Conservation (phyloP, 2,888 invertebrate species). For the Crematogaster levior region DNA sequence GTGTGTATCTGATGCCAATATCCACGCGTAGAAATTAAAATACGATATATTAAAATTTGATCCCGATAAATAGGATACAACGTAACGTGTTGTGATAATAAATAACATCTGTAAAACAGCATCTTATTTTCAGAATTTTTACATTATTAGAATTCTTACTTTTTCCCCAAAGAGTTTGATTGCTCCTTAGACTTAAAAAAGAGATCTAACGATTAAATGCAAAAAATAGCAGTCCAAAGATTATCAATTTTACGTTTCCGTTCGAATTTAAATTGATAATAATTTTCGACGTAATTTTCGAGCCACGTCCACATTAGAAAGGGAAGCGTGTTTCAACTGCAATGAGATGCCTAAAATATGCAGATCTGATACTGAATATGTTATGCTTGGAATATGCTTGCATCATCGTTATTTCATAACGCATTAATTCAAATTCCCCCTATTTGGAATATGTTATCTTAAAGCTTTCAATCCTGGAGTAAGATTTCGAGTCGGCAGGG, state of each 20-base stretch:
- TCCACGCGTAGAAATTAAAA: neutral
- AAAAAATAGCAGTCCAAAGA: neutral
- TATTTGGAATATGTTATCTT: conserved; percentile 29
- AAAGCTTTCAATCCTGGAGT: conserved; percentile 8
- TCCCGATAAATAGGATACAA: neutral
- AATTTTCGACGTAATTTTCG: neutral
- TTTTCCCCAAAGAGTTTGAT: neutral
- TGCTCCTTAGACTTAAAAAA: neutral
- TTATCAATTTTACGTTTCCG: neutral
- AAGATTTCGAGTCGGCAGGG: neutral
- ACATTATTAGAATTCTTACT: neutral
- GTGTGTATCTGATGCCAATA: neutral
- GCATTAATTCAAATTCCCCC: neutral
- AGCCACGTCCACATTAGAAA: neutral
- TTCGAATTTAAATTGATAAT: conserved; percentile 1
- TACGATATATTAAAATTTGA: neutral
- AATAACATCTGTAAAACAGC: neutral
- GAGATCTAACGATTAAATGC: neutral
- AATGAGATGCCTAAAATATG: neutral
- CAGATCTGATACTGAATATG: neutral
- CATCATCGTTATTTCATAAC: conserved; percentile 27
- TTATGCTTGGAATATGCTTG: neutral
- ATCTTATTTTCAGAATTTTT: neutral
- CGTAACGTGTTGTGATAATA: neutral
- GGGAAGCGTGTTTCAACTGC: neutral